Evolutionary conservation across 1,140 invertebrate genomes (phyloP).

Genomic region (Bactericera cockerelli): DNA sequence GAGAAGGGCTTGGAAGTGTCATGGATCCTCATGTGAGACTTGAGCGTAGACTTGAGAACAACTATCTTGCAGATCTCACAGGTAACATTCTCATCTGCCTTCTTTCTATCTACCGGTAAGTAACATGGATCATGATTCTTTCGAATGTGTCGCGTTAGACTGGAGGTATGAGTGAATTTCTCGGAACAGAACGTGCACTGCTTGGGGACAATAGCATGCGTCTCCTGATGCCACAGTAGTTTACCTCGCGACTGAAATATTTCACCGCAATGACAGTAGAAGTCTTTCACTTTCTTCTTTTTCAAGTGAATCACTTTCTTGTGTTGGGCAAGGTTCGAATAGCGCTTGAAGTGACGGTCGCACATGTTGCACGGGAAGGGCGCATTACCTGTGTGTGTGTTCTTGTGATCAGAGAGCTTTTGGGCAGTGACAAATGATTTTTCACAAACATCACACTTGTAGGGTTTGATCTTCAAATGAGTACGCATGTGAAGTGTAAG

Average conservation of each 20-base stretch:
- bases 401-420: constrained; percentile 60
- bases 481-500: constrained; percentile 58
- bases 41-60: constrained; percentile 57
- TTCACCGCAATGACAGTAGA: constrained; percentile 62
- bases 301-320: constrained; percentile 50
- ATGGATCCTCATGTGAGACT: constrained; percentile 64
- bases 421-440: constrained; percentile 65
- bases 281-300: constrained; percentile 53
- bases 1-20: constrained; percentile 53
- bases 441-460: constrained; percentile 58
- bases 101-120: constrained; percentile 39
- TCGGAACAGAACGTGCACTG: constrained; percentile 67
- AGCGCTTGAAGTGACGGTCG: constrained; percentile 62
- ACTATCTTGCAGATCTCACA: constrained; percentile 65
- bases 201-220: constrained; percentile 64
- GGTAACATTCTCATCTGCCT: constrained; percentile 47
- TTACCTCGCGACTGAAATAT: constrained; percentile 64
- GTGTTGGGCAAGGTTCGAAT: constrained; percentile 74
- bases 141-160: constrained; percentile 65
- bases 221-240: constrained; percentile 68
- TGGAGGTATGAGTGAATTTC: constrained; percentile 64
- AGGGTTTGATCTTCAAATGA: constrained; percentile 59
- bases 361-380: constrained; percentile 67
- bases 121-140: constrained; percentile 61
- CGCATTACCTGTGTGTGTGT: constrained; percentile 62